phyloP scores from a whole-genome alignment of 2,113 vertebrate species.

The Pycnonotus jocosus region DNA sequence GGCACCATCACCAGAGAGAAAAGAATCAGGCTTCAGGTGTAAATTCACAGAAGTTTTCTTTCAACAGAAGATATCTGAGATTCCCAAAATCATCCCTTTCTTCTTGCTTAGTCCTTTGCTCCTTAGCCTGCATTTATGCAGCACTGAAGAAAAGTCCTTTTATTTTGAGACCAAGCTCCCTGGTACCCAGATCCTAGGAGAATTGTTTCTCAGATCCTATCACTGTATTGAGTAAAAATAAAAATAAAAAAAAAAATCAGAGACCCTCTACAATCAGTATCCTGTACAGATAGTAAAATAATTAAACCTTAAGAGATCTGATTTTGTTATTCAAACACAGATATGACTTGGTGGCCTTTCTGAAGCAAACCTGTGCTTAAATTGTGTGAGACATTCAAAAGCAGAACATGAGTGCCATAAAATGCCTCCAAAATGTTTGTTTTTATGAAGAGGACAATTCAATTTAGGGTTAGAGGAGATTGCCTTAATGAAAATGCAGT shows the following conservation, averaged over 20 bases:
- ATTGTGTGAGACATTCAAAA: background rate
- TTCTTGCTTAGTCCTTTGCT: background rate
- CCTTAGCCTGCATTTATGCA: background rate
- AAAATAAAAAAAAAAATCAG: background rate
- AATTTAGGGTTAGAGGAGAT: background rate
- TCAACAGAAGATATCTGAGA: background rate
- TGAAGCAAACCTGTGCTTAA: background rate
- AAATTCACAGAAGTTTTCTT: background rate
- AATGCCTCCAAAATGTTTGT: background rate
- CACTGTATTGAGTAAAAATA: background rate
- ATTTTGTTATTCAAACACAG: background rate
- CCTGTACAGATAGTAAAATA: background rate
- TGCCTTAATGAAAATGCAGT: background rate
- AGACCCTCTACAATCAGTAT: background rate
- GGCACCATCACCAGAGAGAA: background rate
- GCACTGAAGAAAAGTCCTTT: background rate
- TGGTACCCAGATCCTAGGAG: background rate
- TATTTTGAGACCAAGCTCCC: background rate
- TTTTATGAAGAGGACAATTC: background rate
- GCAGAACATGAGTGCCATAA: background rate
- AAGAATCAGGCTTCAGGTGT: background rate
- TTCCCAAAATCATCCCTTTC: background rate
- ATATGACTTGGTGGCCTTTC: background rate
- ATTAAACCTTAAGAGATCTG: background rate
- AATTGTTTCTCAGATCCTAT: background rate